phyloP scores from a whole-genome alignment of 2,888 invertebrate species.

The Xylocampa areola region DNA sequence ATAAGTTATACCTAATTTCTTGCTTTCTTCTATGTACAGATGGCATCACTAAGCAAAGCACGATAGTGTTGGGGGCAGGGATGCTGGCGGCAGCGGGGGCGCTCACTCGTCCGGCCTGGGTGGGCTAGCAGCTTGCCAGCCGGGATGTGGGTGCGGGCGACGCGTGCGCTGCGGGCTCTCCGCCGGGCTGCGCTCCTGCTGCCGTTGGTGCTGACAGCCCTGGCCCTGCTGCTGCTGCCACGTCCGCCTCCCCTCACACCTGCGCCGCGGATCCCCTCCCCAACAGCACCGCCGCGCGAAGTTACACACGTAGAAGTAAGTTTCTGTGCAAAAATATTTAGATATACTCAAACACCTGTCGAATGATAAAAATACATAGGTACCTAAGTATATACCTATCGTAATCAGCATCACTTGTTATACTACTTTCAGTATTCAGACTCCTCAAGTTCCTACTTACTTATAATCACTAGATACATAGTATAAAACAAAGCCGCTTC shows the following conservation, averaged over 20 bases:
- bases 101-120: slow-evolving; percentile 35
- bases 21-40: slow-evolving; percentile 43
- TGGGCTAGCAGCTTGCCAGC: slow-evolving; percentile 46
- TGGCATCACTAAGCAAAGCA: slow-evolving; percentile 32
- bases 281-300: slow-evolving; percentile 61
- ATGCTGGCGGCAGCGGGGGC: slow-evolving; percentile 50
- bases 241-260: slow-evolving; percentile 76
- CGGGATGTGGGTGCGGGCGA: slow-evolving; percentile 82
- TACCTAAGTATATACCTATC: no score
- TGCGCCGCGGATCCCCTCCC: slow-evolving; percentile 60
- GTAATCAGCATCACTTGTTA: no score
- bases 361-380: no score
- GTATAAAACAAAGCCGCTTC: no score
- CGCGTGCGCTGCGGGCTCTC: slow-evolving; percentile 80
- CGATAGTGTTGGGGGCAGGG: slow-evolving; percentile 48
- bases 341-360: no score
- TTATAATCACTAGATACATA: no score
- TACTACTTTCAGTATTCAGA: no score
- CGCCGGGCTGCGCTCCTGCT: slow-evolving; percentile 85
- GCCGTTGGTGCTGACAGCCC: slow-evolving; percentile 86
- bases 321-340: no score
- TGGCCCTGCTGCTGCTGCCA: slow-evolving; percentile 86
- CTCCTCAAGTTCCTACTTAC: no score
- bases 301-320: slow-evolving; percentile 66
- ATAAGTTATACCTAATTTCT: no score